phyloP scores from a whole-genome alignment of 2,888 invertebrate species.

The Microctonus brassicae region DNA sequence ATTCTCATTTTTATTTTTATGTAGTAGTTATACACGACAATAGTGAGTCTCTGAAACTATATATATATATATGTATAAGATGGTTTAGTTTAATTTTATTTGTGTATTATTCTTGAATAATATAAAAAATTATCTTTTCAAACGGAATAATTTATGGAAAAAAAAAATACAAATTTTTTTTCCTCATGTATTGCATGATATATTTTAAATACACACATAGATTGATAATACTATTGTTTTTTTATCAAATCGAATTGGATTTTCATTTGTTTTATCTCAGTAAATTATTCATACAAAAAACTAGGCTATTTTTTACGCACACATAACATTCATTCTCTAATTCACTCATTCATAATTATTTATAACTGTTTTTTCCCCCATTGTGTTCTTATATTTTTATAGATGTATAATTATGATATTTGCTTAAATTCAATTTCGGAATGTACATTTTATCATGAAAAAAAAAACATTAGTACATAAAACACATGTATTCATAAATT shows the following conservation, averaged over 20 bases:
- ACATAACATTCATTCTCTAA: neutral
- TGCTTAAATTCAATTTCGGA: neutral
- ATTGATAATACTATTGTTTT: slow-evolving; percentile 6
- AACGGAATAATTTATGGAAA: too few species aligned
- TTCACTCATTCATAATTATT: neutral
- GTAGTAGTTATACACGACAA: too few species aligned
- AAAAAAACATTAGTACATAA: neutral
- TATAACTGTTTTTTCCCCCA: neutral
- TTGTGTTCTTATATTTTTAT: neutral
- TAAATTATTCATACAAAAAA: too few species aligned
- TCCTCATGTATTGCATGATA: neutral
- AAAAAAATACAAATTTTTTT: neutral
- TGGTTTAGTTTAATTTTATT: too few species aligned
- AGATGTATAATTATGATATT: neutral
- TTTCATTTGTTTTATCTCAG: too few species aligned
- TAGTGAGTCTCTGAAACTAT: too few species aligned
- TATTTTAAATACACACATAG: slow-evolving; percentile 2
- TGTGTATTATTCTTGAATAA: too few species aligned
- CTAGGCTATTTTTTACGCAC: too few species aligned
- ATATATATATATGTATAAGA: too few species aligned
- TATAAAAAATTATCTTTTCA: too few species aligned
- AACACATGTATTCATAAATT: neutral
- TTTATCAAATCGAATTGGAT: neutral
- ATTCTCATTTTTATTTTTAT: too few species aligned
- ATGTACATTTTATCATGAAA: neutral